Conservation (phyloP, 2,888 invertebrate genomes). For the Coronaproctus castanopsis region DNA sequence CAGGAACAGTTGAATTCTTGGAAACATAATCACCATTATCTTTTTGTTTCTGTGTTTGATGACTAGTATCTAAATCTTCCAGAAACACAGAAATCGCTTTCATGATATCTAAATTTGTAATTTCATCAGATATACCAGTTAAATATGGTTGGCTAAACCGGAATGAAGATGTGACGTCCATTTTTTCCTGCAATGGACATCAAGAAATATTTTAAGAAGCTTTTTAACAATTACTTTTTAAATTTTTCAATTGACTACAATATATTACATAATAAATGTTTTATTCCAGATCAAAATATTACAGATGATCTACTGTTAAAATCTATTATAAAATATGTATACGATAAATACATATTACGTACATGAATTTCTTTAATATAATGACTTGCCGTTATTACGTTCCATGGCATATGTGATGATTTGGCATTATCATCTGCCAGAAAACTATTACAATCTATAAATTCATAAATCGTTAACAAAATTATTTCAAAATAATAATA, state of each 20-base stretch:
- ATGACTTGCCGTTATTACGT: background rate
- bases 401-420: background rate
- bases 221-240: no score
- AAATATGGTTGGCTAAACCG: slow-evolving; percentile 8
- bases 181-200: background rate
- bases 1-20: slow-evolving; percentile 1
- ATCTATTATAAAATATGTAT: no score
- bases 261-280: background rate
- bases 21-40: background rate
- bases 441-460: no score
- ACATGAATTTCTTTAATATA: background rate
- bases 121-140: slow-evolving; percentile 9
- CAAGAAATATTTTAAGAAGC: background rate
- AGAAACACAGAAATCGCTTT: slow-evolving; percentile 6
- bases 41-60: background rate
- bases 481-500: no score
- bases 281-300: no score
- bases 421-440: no score
- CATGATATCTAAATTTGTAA: slow-evolving; percentile 9
- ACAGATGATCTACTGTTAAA: no score
- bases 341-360: slow-evolving; percentile 1
- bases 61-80: slow-evolving; percentile 5
- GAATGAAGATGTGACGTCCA: background rate
- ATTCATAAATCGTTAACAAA: no score
- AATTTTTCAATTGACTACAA: background rate